Conservation (phyloP, 2,888 invertebrate genomes). For the Macrosoma leucophasiata region DNA sequence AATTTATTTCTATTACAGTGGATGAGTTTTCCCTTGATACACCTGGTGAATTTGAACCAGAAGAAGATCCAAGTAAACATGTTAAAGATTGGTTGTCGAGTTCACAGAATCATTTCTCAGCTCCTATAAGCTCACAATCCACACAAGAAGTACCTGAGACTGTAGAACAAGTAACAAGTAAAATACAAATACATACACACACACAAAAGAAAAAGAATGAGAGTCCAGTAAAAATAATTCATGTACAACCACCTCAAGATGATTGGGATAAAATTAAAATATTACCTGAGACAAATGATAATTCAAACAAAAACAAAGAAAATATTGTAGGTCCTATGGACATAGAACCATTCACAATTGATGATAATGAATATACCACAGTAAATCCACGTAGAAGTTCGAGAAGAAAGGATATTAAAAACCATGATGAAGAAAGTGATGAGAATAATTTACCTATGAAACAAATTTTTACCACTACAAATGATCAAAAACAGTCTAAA, state of each 20-base stretch:
- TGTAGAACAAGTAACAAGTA: slow-evolving; percentile 39
- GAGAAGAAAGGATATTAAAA: slow-evolving; percentile 43
- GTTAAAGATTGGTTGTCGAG: slow-evolving; percentile 58
- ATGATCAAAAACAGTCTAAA: slow-evolving; percentile 34
- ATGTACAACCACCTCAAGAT: slow-evolving; percentile 44
- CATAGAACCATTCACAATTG: slow-evolving; percentile 40
- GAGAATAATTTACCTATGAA: slow-evolving; percentile 29
- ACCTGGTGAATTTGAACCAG: slow-evolving; percentile 30
- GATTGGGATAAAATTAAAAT: slow-evolving; percentile 66
- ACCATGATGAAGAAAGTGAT: slow-evolving; percentile 28
- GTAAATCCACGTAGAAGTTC: slow-evolving; percentile 55
- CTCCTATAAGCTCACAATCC: slow-evolving; percentile 38
- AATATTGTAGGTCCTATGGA: slow-evolving; percentile 46
- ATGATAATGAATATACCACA: slow-evolving; percentile 44
- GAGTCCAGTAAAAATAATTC: slow-evolving; percentile 35
- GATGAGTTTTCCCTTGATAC: slow-evolving; percentile 41
- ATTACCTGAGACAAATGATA: slow-evolving; percentile 42
- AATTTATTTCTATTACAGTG: slow-evolving; percentile 40
- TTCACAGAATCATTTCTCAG: slow-evolving; percentile 63
- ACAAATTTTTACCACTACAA: slow-evolving; percentile 36
- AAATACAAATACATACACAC: slow-evolving; percentile 43
- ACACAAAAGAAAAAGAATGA: slow-evolving; percentile 32
- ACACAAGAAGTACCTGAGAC: slow-evolving; percentile 34
- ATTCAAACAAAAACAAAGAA: slow-evolving; percentile 34
- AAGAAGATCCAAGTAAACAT: slow-evolving; percentile 46